Percentiles rank a stretch among this genome's conserved stretches.
phyloP scores from a whole-genome alignment of 2,888 invertebrate genomes.

The Leptinotarsa haldemani region DNA sequence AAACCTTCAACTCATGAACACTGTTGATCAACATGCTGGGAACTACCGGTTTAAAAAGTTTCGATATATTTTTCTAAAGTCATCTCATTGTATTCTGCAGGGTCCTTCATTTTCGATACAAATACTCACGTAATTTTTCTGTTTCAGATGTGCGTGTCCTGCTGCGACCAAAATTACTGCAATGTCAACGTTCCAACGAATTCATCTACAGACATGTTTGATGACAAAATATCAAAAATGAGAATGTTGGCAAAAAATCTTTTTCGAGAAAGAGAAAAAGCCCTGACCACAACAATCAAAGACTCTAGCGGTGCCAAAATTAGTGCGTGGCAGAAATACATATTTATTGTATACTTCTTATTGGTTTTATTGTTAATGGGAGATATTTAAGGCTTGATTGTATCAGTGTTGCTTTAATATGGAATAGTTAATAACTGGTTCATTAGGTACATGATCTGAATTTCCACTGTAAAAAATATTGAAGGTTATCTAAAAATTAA shows the following conservation, averaged over 20 bases:
- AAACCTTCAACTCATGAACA: too few species aligned
- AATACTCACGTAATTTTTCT: slow-evolving; percentile 38
- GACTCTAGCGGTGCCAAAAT: slow-evolving; percentile 49
- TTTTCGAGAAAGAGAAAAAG: slow-evolving; percentile 64
- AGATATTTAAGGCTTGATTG: slow-evolving; percentile 28
- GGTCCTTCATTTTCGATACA: too few species aligned
- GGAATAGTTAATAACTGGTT: slow-evolving; percentile 11
- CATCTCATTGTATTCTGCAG: too few species aligned
- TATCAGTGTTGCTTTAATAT: slow-evolving; percentile 32
- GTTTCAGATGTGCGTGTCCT: slow-evolving; percentile 73
- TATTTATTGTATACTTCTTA: slow-evolving; percentile 38
- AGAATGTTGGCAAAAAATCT: slow-evolving; percentile 64
- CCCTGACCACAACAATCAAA: slow-evolving; percentile 63
- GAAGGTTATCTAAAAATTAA: too few species aligned
- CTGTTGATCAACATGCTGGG: too few species aligned
- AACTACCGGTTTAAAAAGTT: too few species aligned
- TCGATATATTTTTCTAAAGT: too few species aligned
- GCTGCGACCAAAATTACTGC: slow-evolving; percentile 74
- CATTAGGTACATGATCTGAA: slow-evolving; percentile 3
- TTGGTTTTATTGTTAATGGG: slow-evolving; percentile 34
- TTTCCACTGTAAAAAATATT: not conserved
- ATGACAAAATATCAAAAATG: slow-evolving; percentile 66
- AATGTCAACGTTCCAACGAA: slow-evolving; percentile 73
- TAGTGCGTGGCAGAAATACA: slow-evolving; percentile 32
- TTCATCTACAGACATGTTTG: slow-evolving; percentile 69